phyloP scores from a whole-genome alignment of 1,140 invertebrate genomes.

The Papilio dardanus region DNA sequence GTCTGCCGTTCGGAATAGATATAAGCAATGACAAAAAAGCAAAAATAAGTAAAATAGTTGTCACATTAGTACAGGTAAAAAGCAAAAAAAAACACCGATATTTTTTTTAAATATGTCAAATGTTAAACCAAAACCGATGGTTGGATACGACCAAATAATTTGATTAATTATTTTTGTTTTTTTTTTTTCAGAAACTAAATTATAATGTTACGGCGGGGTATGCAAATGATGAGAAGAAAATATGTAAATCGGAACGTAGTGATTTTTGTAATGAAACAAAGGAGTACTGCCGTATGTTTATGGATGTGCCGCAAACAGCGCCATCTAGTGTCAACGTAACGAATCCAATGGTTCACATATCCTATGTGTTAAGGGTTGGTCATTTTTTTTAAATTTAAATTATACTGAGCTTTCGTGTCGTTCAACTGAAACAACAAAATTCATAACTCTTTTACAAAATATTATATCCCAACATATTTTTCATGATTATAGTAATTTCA shows the following conservation, averaged over 20 bases:
- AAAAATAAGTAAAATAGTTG: constrained; percentile 58
- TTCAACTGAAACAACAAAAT: too few relatives aligned
- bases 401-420: neutral
- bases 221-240: constrained; percentile 55
- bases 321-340: constrained; percentile 56
- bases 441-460: too few relatives aligned
- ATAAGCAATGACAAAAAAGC: constrained; percentile 63
- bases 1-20: constrained; percentile 60
- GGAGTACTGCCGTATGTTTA: constrained; percentile 54
- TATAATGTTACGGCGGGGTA: constrained; percentile 61
- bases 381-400: neutral
- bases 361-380: constrained; percentile 60
- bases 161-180: too few relatives aligned
- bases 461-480: too few relatives aligned
- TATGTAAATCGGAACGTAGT: constrained; percentile 52
- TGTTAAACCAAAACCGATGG: too few relatives aligned
- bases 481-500: too few relatives aligned
- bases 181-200: constrained; percentile 62
- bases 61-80: constrained; percentile 63
- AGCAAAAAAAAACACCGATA: neutral
- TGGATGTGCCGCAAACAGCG: constrained; percentile 59
- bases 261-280: constrained; percentile 49
- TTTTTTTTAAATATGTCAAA: too few relatives aligned
- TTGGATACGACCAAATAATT: too few relatives aligned
- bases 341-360: constrained; percentile 63